phyloP scores from a whole-genome alignment of 2,888 invertebrate genomes.

The Quadroppia sp. region DNA sequence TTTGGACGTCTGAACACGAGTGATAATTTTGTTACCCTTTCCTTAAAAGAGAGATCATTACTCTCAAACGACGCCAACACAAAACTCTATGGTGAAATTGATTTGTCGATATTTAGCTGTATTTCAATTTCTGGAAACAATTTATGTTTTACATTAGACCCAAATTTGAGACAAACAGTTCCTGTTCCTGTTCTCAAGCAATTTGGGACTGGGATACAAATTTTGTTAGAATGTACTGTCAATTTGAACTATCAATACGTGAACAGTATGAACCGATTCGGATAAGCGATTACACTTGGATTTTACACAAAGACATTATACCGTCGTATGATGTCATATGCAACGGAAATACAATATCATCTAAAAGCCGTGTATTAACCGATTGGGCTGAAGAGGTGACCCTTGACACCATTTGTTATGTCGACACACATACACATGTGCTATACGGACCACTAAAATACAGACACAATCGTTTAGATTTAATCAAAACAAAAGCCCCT shows the following conservation, averaged over 20 bases:
- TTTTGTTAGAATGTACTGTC: neutral
- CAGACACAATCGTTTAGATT: neutral
- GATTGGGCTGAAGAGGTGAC: constrained; percentile 8
- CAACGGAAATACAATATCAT: neutral
- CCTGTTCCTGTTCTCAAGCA: neutral
- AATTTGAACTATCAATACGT: neutral
- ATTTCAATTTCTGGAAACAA: neutral
- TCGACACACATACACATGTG: neutral
- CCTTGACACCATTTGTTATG: neutral
- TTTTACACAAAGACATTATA: neutral
- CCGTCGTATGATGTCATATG: neutral
- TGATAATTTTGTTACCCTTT: neutral
- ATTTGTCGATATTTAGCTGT: neutral
- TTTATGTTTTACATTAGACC: neutral
- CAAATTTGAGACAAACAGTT: neutral
- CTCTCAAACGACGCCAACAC: neutral
- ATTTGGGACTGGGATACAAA: neutral
- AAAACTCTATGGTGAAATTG: neutral
- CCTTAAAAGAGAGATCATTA: neutral
- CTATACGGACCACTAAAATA: constrained; percentile 2
- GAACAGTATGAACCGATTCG: neutral
- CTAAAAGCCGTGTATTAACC: neutral
- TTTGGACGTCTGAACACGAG: neutral
- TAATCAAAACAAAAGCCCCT: neutral
- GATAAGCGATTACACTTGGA: neutral